Conservation (phyloP, 2,113 vertebrate genomes). For the Chiloscyllium plagiosum region DNA sequence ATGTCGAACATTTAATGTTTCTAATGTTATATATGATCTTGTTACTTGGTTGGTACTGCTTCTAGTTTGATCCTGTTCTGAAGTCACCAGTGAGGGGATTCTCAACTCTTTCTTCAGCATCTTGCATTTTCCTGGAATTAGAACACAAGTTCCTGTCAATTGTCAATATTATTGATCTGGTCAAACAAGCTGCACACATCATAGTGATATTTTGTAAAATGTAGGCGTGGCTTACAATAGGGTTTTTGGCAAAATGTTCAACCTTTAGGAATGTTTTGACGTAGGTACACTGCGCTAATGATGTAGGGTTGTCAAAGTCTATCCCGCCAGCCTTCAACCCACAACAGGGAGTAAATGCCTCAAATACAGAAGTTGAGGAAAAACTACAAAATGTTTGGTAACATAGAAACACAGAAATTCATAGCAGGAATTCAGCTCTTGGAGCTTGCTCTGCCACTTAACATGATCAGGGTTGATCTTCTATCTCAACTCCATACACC, state of each 20-base stretch:
- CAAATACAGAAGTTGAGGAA: too few relatives aligned
- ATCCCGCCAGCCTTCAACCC: too few relatives aligned
- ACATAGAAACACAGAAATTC: too few relatives aligned
- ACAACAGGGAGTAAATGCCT: too few relatives aligned
- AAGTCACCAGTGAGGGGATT: slow-evolving; percentile 19
- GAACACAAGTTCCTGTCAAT: neutral
- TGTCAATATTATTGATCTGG: neutral
- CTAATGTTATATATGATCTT: neutral
- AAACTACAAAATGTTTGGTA: too few relatives aligned
- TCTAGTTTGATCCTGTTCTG: slow-evolving; percentile 26
- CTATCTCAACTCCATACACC: too few relatives aligned
- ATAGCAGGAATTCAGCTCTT: too few relatives aligned
- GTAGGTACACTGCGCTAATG: too few relatives aligned
- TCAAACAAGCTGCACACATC: neutral
- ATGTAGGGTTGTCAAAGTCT: too few relatives aligned
- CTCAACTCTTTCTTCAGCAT: slow-evolving; percentile 32
- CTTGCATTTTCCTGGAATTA: slow-evolving; percentile 31
- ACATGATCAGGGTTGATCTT: too few relatives aligned
- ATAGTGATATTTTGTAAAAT: neutral
- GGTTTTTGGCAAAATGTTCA: neutral
- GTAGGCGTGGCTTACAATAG: neutral
- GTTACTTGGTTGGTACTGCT: neutral
- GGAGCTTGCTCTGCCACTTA: too few relatives aligned
- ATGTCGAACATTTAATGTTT: neutral
- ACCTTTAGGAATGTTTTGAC: too few relatives aligned